These are phyloP conservation scores for Amphiduros pacificus DNA, from an alignment of 2,888 invertebrate genomes.

Conservation along the genomic window DNA sequence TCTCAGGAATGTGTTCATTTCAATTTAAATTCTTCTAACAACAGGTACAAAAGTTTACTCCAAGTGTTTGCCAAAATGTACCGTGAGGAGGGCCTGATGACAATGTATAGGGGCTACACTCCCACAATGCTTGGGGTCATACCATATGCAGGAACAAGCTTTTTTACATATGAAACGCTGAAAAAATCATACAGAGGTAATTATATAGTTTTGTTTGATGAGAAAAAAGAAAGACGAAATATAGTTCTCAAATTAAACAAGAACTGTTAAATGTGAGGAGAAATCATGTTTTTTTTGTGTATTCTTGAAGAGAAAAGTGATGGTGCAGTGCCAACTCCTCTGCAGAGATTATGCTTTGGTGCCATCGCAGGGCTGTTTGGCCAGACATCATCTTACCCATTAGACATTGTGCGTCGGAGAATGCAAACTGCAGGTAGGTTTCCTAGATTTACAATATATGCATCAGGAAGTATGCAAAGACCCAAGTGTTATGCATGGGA, in stretches of 20 bases:
- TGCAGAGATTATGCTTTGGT: slow-evolving; percentile 78
- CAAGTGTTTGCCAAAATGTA: slow-evolving; percentile 68
- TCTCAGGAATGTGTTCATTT: too few relatives aligned
- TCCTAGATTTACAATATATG: too few relatives aligned
- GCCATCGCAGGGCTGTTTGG: slow-evolving; percentile 90
- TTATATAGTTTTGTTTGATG: neutral
- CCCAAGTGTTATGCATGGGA: too few relatives aligned
- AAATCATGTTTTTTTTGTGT: too few relatives aligned
- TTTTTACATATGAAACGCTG: slow-evolving; percentile 94
- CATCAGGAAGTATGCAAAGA: too few relatives aligned
- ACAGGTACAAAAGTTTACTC: slow-evolving; percentile 51
- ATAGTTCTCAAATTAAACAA: too few relatives aligned
- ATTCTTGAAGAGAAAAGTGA: slow-evolving; percentile 19
- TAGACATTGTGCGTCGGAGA: slow-evolving; percentile 84
- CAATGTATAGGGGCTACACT: slow-evolving; percentile 83
- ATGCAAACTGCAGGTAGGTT: slow-evolving; percentile 68
- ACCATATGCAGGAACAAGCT: slow-evolving; percentile 95
- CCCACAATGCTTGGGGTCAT: slow-evolving; percentile 92
- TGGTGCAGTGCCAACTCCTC: slow-evolving; percentile 63
- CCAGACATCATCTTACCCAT: slow-evolving; percentile 93
- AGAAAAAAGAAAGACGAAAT: too few relatives aligned
- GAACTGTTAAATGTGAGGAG: too few relatives aligned
- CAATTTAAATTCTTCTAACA: too few relatives aligned
- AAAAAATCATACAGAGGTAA: slow-evolving; percentile 68
- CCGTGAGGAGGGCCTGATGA: slow-evolving; percentile 74